phyloP scores from a whole-genome alignment of 2,888 invertebrate species.

The Macrosoma leucophasiata region DNA sequence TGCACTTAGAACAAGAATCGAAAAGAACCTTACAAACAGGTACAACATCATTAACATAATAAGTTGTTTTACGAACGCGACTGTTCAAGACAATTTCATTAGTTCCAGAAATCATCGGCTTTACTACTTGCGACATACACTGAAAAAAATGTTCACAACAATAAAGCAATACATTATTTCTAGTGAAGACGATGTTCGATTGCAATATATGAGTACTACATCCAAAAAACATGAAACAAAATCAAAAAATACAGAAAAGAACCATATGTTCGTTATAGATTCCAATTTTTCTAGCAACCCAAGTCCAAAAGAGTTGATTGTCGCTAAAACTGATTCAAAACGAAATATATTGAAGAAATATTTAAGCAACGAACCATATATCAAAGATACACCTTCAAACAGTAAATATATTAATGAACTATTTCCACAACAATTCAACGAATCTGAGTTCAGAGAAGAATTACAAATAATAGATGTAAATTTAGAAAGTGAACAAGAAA shows the following conservation, averaged over 20 bases:
- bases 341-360: slow-evolving; percentile 29
- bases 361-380: slow-evolving; percentile 28
- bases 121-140: slow-evolving; percentile 19
- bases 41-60: slow-evolving; percentile 36
- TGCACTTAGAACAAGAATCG: slow-evolving; percentile 37
- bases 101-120: slow-evolving; percentile 39
- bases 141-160: slow-evolving; percentile 30
- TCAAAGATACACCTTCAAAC: slow-evolving; percentile 36
- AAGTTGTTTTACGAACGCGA: slow-evolving; percentile 23
- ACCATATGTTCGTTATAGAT: slow-evolving; percentile 42
- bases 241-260: slow-evolving; percentile 30
- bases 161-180: slow-evolving; percentile 44
- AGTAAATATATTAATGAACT: slow-evolving; percentile 34
- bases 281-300: slow-evolving; percentile 37
- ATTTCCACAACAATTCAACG: slow-evolving; percentile 20
- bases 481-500: slow-evolving; percentile 43
- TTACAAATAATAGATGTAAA: slow-evolving; percentile 42
- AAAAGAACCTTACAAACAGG: slow-evolving; percentile 40
- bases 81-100: slow-evolving; percentile 39
- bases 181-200: slow-evolving; percentile 41
- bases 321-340: slow-evolving; percentile 28
- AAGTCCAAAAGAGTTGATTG: slow-evolving; percentile 37
- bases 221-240: slow-evolving; percentile 28
- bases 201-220: slow-evolving; percentile 32
- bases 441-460: slow-evolving; percentile 38